Conservation (phyloP, 2,888 invertebrate genomes). For the Agelastica alni region DNA sequence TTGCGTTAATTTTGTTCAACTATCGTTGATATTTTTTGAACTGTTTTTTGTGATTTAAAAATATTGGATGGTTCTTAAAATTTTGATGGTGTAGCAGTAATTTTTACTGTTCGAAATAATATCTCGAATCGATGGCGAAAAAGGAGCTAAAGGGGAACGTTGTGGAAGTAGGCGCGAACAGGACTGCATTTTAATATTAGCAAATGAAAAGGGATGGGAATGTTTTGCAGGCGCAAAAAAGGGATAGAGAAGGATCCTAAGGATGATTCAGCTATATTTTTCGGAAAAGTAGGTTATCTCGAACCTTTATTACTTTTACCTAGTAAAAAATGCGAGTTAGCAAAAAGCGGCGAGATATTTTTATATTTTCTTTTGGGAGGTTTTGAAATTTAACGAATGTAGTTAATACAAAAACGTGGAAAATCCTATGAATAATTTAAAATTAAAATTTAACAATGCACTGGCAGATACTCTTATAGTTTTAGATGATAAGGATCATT, state of each 20-base stretch:
- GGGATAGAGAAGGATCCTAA: background rate
- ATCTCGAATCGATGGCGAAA: background rate
- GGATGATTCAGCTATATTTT: constrained; percentile 9
- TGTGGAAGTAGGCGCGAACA: constrained; percentile 5
- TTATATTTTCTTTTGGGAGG: background rate
- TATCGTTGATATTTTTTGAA: no score
- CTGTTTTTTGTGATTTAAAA: no score
- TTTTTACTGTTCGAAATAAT: background rate
- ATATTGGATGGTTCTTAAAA: background rate
- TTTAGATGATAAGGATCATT: no score
- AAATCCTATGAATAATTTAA: no score
- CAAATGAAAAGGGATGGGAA: constrained; percentile 16
- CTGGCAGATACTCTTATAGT: no score
- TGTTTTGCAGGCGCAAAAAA: background rate
- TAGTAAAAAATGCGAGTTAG: background rate
- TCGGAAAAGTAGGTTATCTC: constrained; percentile 1
- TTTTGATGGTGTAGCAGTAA: background rate
- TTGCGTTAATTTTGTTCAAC: no score
- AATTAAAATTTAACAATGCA: no score
- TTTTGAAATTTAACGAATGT: no score
- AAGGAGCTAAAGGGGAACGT: background rate
- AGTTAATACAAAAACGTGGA: no score
- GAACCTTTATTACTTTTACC: background rate
- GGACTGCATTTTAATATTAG: constrained; percentile 12
- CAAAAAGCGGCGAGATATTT: background rate